Evolutionary conservation across 2,888 invertebrate species (phyloP).

Genomic region (Synergus laeviventris): DNA sequence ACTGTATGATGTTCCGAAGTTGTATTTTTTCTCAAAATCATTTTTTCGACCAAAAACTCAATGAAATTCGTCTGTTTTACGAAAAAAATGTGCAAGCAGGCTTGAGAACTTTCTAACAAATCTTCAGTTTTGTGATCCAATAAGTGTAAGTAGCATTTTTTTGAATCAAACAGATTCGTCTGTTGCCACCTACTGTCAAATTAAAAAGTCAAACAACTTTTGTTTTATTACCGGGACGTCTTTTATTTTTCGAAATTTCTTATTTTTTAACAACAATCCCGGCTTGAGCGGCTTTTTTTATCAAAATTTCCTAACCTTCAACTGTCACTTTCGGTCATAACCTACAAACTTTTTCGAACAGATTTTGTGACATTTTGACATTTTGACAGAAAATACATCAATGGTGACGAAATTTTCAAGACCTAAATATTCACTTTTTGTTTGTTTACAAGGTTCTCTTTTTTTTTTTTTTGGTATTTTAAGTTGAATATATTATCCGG

Average conservation of each 20-base stretch:
- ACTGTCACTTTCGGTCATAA: not conserved
- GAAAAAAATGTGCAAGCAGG: not conserved
- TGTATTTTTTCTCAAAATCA: constrained; percentile 25
- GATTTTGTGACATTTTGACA: not conserved
- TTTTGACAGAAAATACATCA: constrained; percentile 6
- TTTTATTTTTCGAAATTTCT: not conserved
- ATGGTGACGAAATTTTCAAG: not conserved
- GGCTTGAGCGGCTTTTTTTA: not conserved
- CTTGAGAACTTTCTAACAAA: not conserved
- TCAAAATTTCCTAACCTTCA: not conserved
- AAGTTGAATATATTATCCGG: not conserved
- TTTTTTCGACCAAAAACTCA: constrained; percentile 16
- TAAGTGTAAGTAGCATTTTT: not conserved
- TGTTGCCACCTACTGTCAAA: not conserved
- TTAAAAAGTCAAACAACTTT: not conserved
- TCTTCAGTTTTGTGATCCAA: not conserved
- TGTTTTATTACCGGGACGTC: not conserved
- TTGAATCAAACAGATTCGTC: not conserved
- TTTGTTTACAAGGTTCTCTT: not conserved
- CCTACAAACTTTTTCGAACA: not conserved
- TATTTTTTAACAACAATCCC: not conserved
- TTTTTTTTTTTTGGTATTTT: not conserved
- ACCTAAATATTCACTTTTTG: not conserved
- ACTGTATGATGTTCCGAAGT: constrained; percentile 19
- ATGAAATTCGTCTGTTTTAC: constrained; percentile 29